These are phyloP conservation scores for Brachystomella parvula DNA, from an alignment of 1,140 invertebrate genomes.

Conservation along the genomic window DNA sequence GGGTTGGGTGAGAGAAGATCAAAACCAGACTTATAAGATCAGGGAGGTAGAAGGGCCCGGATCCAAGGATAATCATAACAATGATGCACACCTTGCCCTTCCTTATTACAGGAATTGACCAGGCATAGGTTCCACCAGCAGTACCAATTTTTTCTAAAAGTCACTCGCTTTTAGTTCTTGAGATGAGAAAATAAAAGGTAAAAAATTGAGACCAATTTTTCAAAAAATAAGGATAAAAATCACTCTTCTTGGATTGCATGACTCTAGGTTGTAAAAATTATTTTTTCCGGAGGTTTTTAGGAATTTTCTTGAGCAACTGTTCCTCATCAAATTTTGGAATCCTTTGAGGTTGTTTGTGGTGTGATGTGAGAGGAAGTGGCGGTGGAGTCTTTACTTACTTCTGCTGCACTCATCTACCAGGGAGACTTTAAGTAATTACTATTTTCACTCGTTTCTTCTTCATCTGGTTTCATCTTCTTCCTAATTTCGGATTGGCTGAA, in stretches of 20 bases:
- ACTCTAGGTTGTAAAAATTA: neutral
- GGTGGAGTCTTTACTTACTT: neutral
- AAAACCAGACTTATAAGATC: neutral
- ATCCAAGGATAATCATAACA: neutral
- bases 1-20: too few relatives aligned
- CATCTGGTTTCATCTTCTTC: neutral
- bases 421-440: neutral
- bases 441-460: too few relatives aligned
- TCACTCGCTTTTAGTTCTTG: too few relatives aligned
- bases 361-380: neutral
- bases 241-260: slow-evolving; percentile 1
- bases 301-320: slow-evolving; percentile 2
- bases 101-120: too few relatives aligned
- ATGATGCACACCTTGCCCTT: too few relatives aligned
- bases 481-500: neutral
- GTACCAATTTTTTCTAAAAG: too few relatives aligned
- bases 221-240: neutral
- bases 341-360: neutral
- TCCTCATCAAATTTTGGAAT: neutral
- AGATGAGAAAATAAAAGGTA: neutral
- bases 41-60: neutral
- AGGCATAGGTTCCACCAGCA: too few relatives aligned
- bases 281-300: neutral
- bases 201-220: too few relatives aligned
- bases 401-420: neutral